Conservation (phyloP, 2,888 invertebrate species). For the Anarsia innoxiella region DNA sequence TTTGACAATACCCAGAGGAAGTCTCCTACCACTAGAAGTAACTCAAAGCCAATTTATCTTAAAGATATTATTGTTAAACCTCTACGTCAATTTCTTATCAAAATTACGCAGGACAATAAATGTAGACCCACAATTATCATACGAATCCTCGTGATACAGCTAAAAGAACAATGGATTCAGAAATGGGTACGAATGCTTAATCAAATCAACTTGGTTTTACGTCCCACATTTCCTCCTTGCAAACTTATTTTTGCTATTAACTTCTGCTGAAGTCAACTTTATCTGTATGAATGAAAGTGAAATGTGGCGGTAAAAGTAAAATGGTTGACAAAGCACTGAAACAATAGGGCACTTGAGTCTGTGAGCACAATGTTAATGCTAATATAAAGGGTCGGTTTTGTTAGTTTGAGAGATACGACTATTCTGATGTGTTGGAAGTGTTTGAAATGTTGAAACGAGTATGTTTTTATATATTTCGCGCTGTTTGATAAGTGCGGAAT, state of each 20-base stretch:
- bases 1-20: too few species aligned
- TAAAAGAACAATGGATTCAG: slow-evolving; percentile 36
- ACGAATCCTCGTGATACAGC: slow-evolving; percentile 13
- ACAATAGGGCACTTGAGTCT: slow-evolving; percentile 49
- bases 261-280: slow-evolving; percentile 22
- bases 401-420: slow-evolving; percentile 17
- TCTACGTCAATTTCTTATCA: too few species aligned
- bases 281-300: slow-evolving; percentile 10
- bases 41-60: too few species aligned
- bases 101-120: too few species aligned
- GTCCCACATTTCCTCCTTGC: slow-evolving; percentile 24
- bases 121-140: slow-evolving; percentile 5
- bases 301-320: slow-evolving; percentile 9
- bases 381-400: slow-evolving; percentile 44
- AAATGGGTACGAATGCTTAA: slow-evolving; percentile 44
- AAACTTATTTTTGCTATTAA: slow-evolving; percentile 9
- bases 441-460: not conserved
- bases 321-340: slow-evolving; percentile 27
- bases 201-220: slow-evolving; percentile 50
- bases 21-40: too few species aligned
- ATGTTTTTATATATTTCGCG: too few species aligned
- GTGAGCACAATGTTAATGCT: slow-evolving; percentile 49
- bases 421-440: not conserved
- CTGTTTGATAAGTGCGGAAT: too few species aligned
- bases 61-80: too few species aligned